phyloP scores from a whole-genome alignment of 2,113 vertebrate species.

The Phalacrocorax pelagicus region DNA sequence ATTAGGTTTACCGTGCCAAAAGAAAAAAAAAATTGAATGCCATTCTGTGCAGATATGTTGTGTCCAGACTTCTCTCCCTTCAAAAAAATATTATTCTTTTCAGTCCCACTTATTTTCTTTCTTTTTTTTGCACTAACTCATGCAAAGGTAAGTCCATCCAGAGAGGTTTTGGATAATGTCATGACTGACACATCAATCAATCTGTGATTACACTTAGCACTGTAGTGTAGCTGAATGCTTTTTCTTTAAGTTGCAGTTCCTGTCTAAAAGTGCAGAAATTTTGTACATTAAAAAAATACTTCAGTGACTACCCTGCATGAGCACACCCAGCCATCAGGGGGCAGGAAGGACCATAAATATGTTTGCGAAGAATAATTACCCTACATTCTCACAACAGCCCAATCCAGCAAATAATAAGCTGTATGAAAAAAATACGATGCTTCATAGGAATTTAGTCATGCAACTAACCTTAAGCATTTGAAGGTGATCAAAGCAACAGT shows the following conservation, averaged over 20 bases:
- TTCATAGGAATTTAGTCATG: background rate
- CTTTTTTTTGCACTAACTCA: background rate
- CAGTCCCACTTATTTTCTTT: background rate
- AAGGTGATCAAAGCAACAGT: background rate
- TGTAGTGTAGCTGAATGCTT: background rate
- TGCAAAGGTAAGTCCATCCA: background rate
- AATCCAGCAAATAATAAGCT: background rate
- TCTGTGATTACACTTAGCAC: background rate
- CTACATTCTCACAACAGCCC: background rate
- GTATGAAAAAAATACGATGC: background rate
- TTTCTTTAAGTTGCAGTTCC: background rate
- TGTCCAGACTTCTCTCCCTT: background rate
- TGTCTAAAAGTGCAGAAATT: background rate
- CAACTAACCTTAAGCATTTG: background rate
- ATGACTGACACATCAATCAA: accelerated
- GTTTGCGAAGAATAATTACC: background rate
- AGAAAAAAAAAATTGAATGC: conserved; percentile 18
- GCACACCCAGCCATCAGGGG: background rate
- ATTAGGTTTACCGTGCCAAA: background rate
- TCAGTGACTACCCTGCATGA: background rate
- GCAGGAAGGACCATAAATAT: background rate
- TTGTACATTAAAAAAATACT: background rate
- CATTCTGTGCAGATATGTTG: background rate
- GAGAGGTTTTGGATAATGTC: background rate
- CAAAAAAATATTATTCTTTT: background rate